Percentiles rank a stretch among this genome's conserved stretches.
Evolutionary conservation across 2,888 invertebrate genomes (phyloP).

Genomic region (Drosophila sordidapex): DNA sequence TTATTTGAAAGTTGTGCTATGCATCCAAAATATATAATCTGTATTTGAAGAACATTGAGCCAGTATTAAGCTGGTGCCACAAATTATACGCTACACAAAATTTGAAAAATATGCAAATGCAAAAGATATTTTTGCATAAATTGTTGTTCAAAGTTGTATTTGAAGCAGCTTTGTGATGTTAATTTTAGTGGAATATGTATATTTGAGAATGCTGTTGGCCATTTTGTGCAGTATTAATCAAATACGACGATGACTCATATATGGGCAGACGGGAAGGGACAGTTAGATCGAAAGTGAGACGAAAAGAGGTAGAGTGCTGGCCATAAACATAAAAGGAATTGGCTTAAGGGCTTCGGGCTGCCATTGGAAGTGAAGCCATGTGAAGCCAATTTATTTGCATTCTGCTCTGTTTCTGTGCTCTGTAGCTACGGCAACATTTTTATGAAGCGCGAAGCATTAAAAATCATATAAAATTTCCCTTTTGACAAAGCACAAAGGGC

Average conservation of each 20-base stretch:
- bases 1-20: neutral
- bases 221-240: slow-evolving; percentile 61
- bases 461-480: slow-evolving; percentile 71
- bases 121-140: slow-evolving; percentile 42
- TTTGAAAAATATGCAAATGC: slow-evolving; percentile 49
- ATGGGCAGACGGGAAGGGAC: neutral
- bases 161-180: slow-evolving; percentile 64
- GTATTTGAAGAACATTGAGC: neutral
- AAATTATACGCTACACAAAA: slow-evolving; percentile 40
- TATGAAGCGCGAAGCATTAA: slow-evolving; percentile 78
- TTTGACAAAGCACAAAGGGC: slow-evolving; percentile 69
- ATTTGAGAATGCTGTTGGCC: slow-evolving; percentile 26
- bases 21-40: neutral
- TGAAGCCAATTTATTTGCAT: slow-evolving; percentile 65
- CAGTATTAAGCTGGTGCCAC: neutral
- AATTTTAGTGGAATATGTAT: slow-evolving; percentile 47
- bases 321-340: slow-evolving; percentile 59
- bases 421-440: slow-evolving; percentile 60
- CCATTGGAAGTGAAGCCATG: slow-evolving; percentile 53
- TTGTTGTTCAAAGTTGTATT: slow-evolving; percentile 32
- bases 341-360: slow-evolving; percentile 65
- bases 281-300: slow-evolving; percentile 1
- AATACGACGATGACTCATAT: slow-evolving; percentile 27
- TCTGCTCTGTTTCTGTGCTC: slow-evolving; percentile 28
- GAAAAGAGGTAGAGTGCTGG: slow-evolving; percentile 7